Evolutionary conservation across 2,113 vertebrate genomes (phyloP), one percentile per base, ranked within the genome.

Genomic region (Triplophysa tibetana): DNA sequence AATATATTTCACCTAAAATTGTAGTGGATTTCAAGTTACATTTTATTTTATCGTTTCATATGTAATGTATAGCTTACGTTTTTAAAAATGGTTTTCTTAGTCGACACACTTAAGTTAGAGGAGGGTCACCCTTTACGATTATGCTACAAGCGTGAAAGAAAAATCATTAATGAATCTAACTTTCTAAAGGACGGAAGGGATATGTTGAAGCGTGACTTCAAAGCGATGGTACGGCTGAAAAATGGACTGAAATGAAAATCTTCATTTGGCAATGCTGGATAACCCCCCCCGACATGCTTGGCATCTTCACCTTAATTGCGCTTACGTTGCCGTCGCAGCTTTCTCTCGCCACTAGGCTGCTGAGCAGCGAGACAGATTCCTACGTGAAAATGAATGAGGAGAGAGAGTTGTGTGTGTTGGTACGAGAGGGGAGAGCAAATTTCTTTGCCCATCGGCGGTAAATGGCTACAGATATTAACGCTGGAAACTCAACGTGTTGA

Each of bases 21-120:
- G 33, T 38, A 38, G 7, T 38, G 1, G 5, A 38, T 38, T 38
- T 38, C 7, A 38, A 5, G 3, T 64, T 41, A 11, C 41, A 23
- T 48, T 45, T 68, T 16, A 6, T 45, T 14, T 21, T 14, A 38
- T 38, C 4, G 29, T 29, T 38, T 38, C 33, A 38, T 38, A 38
- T 38, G 7, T 38, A 7, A 38, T 38, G 33, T 38, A 38, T 7
- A 7, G 7, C 7, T 38, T 38, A 29, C 33, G 6, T 7, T 38
- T 38, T 38, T 33, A 6, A 6, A 33, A 33, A 33, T 33, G 6
- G 4, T 33, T 6, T 33, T 33, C 33, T 6, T 33, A 33, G 6
- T 33, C 4, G 33, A 33, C 33, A 19, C 4, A 19, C 4, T 8
- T 58, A 19, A 88, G 88, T 88, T 88, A 88, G 85, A 65, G 1